Percentiles rank a stretch among this genome's conserved stretches.
phyloP scores from a whole-genome alignment of 2,113 vertebrate genomes.

The Typhlomys cinereus region DNA sequence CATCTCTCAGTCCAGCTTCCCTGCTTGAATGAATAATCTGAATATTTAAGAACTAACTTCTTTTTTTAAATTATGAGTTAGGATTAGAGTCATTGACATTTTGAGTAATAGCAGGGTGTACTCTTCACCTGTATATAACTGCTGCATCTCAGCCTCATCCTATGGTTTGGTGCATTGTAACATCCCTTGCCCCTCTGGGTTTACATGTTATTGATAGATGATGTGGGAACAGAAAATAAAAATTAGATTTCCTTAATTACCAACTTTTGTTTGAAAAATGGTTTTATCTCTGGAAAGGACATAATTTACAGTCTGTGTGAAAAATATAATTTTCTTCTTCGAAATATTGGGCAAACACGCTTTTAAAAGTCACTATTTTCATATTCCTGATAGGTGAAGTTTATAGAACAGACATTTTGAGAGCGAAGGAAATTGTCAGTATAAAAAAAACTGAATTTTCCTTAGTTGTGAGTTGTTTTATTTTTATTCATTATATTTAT shows the following conservation, averaged over 20 bases:
- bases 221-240: neutral
- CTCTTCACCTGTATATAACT: neutral
- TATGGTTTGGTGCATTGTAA: neutral
- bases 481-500: neutral
- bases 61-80: neutral
- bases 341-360: constrained; percentile 8
- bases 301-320: neutral
- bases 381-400: neutral
- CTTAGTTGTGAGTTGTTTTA: neutral
- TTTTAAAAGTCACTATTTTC: neutral
- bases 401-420: neutral
- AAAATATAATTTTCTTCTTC: neutral
- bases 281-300: neutral
- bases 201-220: constrained; percentile 1
- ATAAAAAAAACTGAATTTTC: constrained; percentile 1
- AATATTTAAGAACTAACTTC: neutral
- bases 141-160: neutral
- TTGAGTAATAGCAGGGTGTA: neutral
- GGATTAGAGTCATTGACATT: neutral
- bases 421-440: neutral
- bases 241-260: neutral
- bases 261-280: neutral
- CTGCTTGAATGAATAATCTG: neutral
- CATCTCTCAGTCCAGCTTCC: neutral
- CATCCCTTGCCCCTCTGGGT: neutral